These are phyloP conservation scores for Gryllus longicercus DNA, from an alignment of 2,888 invertebrate genomes.

Conservation along the genomic window DNA sequence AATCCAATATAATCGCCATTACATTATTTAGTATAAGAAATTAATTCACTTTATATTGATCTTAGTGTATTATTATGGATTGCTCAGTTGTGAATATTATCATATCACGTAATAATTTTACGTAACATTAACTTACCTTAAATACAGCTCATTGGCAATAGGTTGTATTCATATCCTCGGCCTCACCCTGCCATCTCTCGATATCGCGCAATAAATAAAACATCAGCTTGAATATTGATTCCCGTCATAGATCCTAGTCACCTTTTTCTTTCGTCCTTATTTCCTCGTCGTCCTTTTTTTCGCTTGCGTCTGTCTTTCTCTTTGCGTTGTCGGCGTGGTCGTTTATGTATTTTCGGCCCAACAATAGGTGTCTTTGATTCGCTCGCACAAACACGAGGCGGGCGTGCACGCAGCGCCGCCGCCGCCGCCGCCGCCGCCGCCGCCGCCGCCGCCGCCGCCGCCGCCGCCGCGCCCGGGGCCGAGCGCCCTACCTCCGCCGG, in stretches of 20 bases:
- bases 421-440: background rate
- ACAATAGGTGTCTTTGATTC: slow-evolving; percentile 11
- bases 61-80: too few relatives aligned
- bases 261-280: slow-evolving; percentile 17
- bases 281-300: background rate
- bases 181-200: too few relatives aligned
- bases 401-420: background rate
- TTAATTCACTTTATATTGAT: too few relatives aligned
- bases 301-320: slow-evolving; percentile 17
- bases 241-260: background rate
- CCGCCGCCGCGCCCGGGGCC: background rate
- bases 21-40: too few relatives aligned
- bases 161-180: too few relatives aligned
- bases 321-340: slow-evolving; percentile 17
- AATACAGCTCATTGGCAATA: too few relatives aligned
- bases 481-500: background rate
- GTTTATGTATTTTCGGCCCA: slow-evolving; percentile 17
- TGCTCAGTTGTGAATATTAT: too few relatives aligned
- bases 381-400: background rate
- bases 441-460: background rate
- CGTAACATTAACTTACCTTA: too few relatives aligned
- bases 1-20: too few relatives aligned
- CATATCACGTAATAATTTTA: too few relatives aligned
- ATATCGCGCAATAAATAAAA: background rate
- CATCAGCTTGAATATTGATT: background rate